Percentiles rank a stretch among this genome's conserved stretches.
phyloP scores from a whole-genome alignment of 2,888 invertebrate species.

The Plebejus melissa region DNA sequence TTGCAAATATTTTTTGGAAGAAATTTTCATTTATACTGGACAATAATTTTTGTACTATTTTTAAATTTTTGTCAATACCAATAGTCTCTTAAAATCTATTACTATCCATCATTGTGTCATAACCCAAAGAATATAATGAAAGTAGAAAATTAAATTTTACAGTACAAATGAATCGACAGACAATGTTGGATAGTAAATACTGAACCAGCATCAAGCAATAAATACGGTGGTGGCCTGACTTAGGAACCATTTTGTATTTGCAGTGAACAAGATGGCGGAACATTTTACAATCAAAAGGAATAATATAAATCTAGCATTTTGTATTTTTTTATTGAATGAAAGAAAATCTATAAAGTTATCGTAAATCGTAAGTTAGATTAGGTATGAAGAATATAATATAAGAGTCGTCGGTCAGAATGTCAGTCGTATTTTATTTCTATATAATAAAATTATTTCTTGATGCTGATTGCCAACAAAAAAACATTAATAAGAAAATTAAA shows the following conservation, averaged over 20 bases:
- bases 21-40: neutral
- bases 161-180: neutral
- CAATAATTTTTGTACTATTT: neutral
- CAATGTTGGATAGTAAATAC: slow-evolving; percentile 14
- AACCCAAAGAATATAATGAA: neutral
- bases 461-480: slow-evolving; percentile 35
- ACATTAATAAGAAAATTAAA: slow-evolving; percentile 28
- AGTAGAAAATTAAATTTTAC: neutral
- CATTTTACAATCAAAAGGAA: neutral
- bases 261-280: neutral
- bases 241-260: neutral
- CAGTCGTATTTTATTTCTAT: neutral
- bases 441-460: slow-evolving; percentile 25
- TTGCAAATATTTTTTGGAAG: no score
- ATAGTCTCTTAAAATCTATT: neutral
- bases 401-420: neutral
- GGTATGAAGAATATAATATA: neutral
- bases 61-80: neutral
- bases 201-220: slow-evolving; percentile 6
- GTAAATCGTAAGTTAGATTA: no score
- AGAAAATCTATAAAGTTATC: neutral
- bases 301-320: neutral
- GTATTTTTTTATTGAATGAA: neutral
- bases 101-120: slow-evolving; percentile 1
- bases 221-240: neutral